Percentiles rank a stretch among this genome's conserved stretches.
phyloP scores from a whole-genome alignment of 1,140 invertebrate genomes.

The Diplogasteroides magnus region DNA sequence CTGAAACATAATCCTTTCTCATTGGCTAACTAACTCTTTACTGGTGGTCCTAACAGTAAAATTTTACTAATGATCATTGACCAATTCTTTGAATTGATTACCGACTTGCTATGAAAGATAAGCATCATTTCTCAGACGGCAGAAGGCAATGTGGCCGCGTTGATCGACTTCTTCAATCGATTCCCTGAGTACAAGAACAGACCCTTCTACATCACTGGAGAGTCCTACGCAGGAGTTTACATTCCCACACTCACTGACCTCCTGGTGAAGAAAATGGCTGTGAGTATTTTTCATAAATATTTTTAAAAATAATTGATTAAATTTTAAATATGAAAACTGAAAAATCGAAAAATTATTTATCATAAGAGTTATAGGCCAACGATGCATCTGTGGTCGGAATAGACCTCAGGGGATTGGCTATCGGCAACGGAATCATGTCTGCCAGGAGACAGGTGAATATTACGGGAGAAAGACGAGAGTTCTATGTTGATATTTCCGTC shows the following conservation, averaged over 20 bases:
- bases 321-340: too few relatives aligned
- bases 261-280: conserved; percentile 22
- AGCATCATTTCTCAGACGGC: too few relatives aligned
- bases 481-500: background rate
- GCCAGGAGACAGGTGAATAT: conserved; percentile 22
- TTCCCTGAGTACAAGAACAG: conserved; percentile 59
- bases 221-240: conserved; percentile 58
- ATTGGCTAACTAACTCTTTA: too few relatives aligned
- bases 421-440: conserved; percentile 28
- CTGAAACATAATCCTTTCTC: background rate
- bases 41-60: too few relatives aligned
- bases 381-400: background rate
- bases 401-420: conserved; percentile 16
- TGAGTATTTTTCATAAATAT: background rate
- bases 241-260: conserved; percentile 58
- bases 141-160: conserved; percentile 57
- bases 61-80: background rate
- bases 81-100: background rate
- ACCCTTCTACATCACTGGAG: conserved; percentile 58
- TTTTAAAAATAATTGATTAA: too few relatives aligned
- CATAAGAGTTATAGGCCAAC: background rate
- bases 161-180: conserved; percentile 59
- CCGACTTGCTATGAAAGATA: too few relatives aligned
- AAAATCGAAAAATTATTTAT: background rate
- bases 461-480: background rate